Conservation (phyloP, 2,888 invertebrate species). For the Phengaris arion region DNA sequence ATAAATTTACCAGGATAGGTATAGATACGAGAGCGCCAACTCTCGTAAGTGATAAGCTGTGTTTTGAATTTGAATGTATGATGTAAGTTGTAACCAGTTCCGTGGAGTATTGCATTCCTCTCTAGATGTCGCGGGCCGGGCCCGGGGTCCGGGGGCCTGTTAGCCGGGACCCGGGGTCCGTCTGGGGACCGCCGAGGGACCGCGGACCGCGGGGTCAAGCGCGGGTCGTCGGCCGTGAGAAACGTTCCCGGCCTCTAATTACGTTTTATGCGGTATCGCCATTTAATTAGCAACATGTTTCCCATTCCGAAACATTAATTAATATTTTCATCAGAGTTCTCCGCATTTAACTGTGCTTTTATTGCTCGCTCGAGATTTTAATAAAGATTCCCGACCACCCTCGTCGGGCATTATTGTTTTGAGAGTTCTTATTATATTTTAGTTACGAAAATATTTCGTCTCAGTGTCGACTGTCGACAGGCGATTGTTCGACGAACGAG, state of each 20-base stretch:
- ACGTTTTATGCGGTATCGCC: slow-evolving; percentile 78
- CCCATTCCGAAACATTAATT: slow-evolving; percentile 78
- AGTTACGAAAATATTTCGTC: slow-evolving; percentile 47
- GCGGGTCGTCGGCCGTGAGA: slow-evolving; percentile 66
- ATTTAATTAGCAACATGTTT: slow-evolving; percentile 79
- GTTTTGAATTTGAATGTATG: background rate
- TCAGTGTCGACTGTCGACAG: slow-evolving; percentile 37
- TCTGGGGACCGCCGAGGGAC: slow-evolving; percentile 1
- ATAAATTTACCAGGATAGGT: slow-evolving; percentile 2
- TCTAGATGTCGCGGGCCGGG: slow-evolving; percentile 48
- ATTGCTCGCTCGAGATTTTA: slow-evolving; percentile 76
- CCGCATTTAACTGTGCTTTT: slow-evolving; percentile 77
- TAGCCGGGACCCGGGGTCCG: background rate
- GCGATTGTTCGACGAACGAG: slow-evolving; percentile 27
- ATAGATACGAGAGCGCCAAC: slow-evolving; percentile 10
- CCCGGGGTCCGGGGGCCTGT: background rate
- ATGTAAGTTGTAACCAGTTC: slow-evolving; percentile 10
- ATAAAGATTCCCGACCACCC: slow-evolving; percentile 78
- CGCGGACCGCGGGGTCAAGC: slow-evolving; percentile 3
- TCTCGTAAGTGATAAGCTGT: slow-evolving; percentile 9
- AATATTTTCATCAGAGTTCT: slow-evolving; percentile 78
- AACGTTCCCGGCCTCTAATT: slow-evolving; percentile 76
- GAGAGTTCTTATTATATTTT: slow-evolving; percentile 60
- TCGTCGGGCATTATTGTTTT: slow-evolving; percentile 69
- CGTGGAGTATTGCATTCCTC: slow-evolving; percentile 58